Base-by-base conservation (phyloP, 30 jellyfish, hydroid and myxozoan genomes). In the Nemopilema nomurai region DNA sequence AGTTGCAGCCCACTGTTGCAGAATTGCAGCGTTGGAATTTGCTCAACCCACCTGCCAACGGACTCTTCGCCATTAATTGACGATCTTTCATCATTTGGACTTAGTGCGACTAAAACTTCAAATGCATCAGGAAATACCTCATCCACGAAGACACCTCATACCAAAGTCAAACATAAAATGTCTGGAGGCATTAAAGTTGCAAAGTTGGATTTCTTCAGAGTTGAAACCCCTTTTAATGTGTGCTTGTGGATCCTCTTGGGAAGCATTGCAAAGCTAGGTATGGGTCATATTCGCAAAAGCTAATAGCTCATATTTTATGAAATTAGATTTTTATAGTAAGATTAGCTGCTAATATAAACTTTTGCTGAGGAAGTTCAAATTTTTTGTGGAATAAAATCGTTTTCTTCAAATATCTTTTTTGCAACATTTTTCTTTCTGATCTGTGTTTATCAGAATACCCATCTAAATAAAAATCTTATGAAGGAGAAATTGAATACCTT, bases 171-270 rank as follows among this genome's bases (percentile, higher is more conserved):
- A 67, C 87, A 71, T 26, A 62, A 62, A 21, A 84, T 32, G n/a
- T 28, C 89, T 31, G 96, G 51, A 21, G 97, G 97, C 51, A 91
- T 91, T 27, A 77, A 71, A 50, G 89, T 92, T 53, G 91, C 91
- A 49, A 92, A 92, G 51, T 87, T 90, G 29, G 98, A 92, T 68
- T 87, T 87, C 73, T 27, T 41, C n/a, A 81, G 97, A 75, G 96
- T 92, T 71, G 74, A 81, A 71, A 92, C 91, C 18, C 98, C 97
- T 1, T 92, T 71, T 31, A 87, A 68, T 66, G 96, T 92, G 19
- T 87, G 97, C 80, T 62, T 85, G 30, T 92, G 97, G 98, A 92
- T 92, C 16, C 51, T 92, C 72, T 83, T 92, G 23, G 98, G 92
- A n/a, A 92, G 98, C 49, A 16, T 88, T 1, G 97, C 98, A 70